Conservation (phyloP, 1,140 invertebrate genomes). For the Hyphantria cunea region DNA sequence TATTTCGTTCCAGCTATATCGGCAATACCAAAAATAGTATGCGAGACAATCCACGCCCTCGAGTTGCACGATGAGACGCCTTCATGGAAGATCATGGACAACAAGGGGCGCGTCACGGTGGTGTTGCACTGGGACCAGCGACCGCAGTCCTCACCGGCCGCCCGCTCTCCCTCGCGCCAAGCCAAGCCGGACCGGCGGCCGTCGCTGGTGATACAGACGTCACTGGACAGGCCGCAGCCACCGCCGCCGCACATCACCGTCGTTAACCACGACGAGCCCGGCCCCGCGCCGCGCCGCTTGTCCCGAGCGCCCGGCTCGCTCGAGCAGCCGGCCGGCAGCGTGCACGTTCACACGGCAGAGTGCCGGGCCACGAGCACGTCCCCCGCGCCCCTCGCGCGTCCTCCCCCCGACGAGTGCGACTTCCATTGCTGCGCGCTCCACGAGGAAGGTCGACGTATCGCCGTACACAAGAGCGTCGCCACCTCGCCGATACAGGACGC, state of each 20-base stretch:
- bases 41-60: constrained; percentile 96
- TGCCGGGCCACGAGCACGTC: constrained; percentile 88
- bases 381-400: constrained; percentile 77
- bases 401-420: constrained; percentile 90
- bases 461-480: constrained; percentile 94
- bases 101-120: constrained; percentile 96
- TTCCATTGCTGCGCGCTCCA: constrained; percentile 97
- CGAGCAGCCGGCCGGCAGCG: constrained; percentile 84
- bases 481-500: constrained; percentile 95
- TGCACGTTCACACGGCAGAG: constrained; percentile 92
- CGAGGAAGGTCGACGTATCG: constrained; percentile 94
- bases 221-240: constrained; percentile 85
- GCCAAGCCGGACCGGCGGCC: constrained; percentile 84
- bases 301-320: constrained; percentile 86
- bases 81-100: constrained; percentile 98
- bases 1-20: constrained; percentile 89
- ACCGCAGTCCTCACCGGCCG: constrained; percentile 83
- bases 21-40: constrained; percentile 97
- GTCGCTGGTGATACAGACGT: constrained; percentile 89
- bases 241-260: constrained; percentile 92
- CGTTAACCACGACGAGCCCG: constrained; percentile 92
- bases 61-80: constrained; percentile 96
- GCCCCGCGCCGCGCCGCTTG: constrained; percentile 79
- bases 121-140: constrained; percentile 96
- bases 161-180: constrained; percentile 84